Evolutionary conservation across 2,888 invertebrate genomes (phyloP).

Genomic region (Ormyrus rosae): DNA sequence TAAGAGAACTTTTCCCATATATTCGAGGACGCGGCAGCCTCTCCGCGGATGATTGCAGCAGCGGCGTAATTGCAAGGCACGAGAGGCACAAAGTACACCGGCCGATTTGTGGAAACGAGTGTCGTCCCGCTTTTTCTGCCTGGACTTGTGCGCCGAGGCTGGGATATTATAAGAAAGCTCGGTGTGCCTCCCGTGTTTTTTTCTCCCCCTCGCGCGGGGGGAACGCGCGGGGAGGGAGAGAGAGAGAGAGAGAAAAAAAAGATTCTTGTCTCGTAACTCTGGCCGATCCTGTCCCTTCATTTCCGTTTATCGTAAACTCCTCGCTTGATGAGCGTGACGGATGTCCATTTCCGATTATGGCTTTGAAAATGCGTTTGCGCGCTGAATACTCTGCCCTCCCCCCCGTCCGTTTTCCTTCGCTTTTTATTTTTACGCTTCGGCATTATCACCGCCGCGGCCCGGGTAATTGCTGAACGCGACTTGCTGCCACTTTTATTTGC

Average conservation of each 20-base stretch:
- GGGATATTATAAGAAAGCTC: conserved; percentile 13
- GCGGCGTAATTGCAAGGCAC: background rate
- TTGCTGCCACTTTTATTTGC: conserved; percentile 28
- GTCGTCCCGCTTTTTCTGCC: background rate
- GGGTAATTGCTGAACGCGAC: conserved; percentile 32
- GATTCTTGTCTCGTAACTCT: conserved; percentile 35
- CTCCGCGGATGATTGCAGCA: conserved; percentile 4
- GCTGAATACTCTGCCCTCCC: background rate
- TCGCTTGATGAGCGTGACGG: conserved; percentile 57
- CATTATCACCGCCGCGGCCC: conserved; percentile 41
- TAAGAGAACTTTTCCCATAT: too few relatives aligned
- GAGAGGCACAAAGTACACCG: background rate
- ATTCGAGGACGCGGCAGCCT: too few relatives aligned
- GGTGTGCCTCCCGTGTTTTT: background rate
- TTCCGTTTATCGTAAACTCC: conserved; percentile 61
- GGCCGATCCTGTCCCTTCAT: conserved; percentile 58
- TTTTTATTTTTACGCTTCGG: conserved; percentile 32
- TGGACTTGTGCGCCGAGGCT: background rate
- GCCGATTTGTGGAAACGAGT: background rate
- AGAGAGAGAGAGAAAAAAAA: background rate
- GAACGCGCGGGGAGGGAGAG: too few relatives aligned
- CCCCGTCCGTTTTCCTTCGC: conserved; percentile 2
- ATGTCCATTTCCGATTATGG: conserved; percentile 59
- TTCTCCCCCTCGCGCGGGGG: background rate
- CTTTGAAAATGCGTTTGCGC: conserved; percentile 51